Evolutionary conservation across 2,888 invertebrate genomes (phyloP).

Genomic region (Seira sanloemensis): DNA sequence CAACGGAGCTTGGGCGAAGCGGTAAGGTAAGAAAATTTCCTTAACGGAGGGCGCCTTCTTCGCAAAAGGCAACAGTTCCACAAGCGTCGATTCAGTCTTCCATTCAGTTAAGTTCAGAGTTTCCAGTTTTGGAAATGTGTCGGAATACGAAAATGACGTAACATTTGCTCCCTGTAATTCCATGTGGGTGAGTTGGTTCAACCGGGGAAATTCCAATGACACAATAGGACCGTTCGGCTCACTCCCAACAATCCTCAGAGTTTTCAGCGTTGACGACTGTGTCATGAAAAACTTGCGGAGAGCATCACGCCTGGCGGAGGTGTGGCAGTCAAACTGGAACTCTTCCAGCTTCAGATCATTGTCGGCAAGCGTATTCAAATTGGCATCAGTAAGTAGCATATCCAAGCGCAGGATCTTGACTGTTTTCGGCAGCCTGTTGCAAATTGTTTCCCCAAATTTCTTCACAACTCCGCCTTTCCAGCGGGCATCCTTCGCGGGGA

Average conservation of each 20-base stretch:
- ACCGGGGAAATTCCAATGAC: constrained; percentile 50
- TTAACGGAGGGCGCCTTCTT: constrained; percentile 12
- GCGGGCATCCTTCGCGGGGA: constrained; percentile 2
- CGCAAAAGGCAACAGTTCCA: constrained; percentile 16
- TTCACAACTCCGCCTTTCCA: constrained; percentile 22
- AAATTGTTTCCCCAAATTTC: constrained; percentile 30
- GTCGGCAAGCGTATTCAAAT: constrained; percentile 26
- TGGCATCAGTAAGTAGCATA: constrained; percentile 28
- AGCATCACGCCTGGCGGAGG: neutral
- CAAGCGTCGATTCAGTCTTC: constrained; percentile 27
- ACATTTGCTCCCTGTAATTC: constrained; percentile 51
- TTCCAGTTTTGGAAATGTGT: constrained; percentile 52
- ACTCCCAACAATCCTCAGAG: constrained; percentile 29
- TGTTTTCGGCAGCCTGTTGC: constrained; percentile 15
- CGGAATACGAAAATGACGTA: constrained; percentile 39
- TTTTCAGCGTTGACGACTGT: constrained; percentile 31
- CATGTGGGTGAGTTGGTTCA: constrained; percentile 33
- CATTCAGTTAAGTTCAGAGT: constrained; percentile 44
- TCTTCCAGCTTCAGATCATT: constrained; percentile 31
- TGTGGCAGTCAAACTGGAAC: constrained; percentile 44
- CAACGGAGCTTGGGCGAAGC: constrained; percentile 19
- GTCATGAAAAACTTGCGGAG: constrained; percentile 20
- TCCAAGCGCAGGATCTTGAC: constrained; percentile 35
- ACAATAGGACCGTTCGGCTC: neutral
- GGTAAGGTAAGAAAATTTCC: constrained; percentile 35